Conservation (phyloP, 2,113 vertebrate species). For the Pelmatolapia mariae region DNA sequence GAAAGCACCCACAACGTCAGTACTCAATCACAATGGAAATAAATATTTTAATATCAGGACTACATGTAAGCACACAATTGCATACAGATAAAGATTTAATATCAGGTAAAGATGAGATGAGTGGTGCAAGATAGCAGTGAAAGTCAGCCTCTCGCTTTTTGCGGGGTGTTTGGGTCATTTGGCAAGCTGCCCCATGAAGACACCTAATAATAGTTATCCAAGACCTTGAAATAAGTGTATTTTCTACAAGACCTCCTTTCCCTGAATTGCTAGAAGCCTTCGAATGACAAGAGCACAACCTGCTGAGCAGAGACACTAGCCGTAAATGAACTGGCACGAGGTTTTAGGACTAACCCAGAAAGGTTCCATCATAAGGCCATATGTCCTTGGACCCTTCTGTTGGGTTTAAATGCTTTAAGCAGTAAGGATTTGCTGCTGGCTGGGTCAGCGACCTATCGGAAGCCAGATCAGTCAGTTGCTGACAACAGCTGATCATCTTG, state of each 20-base stretch:
- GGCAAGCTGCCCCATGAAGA: background rate
- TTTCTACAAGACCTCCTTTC: background rate
- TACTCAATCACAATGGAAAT: background rate
- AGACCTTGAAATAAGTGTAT: background rate
- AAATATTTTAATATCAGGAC: background rate
- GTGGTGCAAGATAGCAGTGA: background rate
- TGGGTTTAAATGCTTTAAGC: background rate
- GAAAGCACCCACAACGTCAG: background rate
- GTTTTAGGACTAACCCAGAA: background rate
- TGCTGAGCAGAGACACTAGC: background rate
- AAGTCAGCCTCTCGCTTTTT: background rate
- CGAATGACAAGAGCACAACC: background rate
- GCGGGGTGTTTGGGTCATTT: background rate
- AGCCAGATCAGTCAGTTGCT: background rate
- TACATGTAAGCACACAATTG: background rate
- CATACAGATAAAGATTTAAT: background rate
- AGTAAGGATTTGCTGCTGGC: background rate
- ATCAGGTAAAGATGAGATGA: background rate
- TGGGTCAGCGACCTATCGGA: background rate
- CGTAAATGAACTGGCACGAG: background rate
- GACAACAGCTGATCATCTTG: background rate
- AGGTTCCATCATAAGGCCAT: background rate
- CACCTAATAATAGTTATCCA: background rate
- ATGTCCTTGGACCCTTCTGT: background rate
- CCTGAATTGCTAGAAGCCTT: background rate